Evolutionary conservation across 2,113 vertebrate genomes (phyloP).

Genomic region (Peromyscus maniculatus): DNA sequence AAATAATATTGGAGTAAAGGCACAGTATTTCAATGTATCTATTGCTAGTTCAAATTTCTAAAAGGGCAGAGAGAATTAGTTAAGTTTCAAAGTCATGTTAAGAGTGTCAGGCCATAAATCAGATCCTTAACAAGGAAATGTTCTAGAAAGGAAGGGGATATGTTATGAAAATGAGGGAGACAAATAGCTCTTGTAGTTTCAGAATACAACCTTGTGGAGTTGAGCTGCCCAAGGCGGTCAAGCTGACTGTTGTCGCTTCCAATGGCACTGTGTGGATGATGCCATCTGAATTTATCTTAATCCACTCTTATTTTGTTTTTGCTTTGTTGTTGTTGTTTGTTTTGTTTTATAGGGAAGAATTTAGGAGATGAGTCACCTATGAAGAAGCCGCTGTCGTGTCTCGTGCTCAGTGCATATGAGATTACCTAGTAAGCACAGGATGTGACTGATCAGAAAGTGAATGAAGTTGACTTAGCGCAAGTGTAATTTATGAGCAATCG

Average conservation of each 20-base stretch:
- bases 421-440: constrained; percentile 2
- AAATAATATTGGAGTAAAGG: constrained; percentile 44
- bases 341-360: not conserved
- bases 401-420: not conserved
- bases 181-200: not conserved
- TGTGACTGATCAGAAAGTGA: constrained; percentile 27
- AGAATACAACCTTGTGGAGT: not conserved
- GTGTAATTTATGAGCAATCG: constrained; percentile 68
- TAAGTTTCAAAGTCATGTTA: not conserved
- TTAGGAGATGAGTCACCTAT: constrained; percentile 6
- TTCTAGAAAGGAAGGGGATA: not conserved
- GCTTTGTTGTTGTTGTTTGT: not conserved
- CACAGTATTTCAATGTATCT: not conserved
- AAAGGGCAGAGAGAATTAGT: not conserved
- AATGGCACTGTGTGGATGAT: not conserved
- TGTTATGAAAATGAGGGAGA: not conserved
- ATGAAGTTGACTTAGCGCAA: constrained; percentile 47
- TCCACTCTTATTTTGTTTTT: not conserved
- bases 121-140: not conserved
- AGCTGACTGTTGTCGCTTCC: not conserved
- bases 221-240: not conserved
- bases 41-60: constrained; percentile 46
- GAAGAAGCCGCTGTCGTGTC: not conserved
- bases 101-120: not conserved
- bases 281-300: constrained; percentile 18